Evolutionary conservation across 1,140 invertebrate genomes (phyloP), one percentile per base, ranked within the genome.

Genomic region (Heliconius congener): DNA sequence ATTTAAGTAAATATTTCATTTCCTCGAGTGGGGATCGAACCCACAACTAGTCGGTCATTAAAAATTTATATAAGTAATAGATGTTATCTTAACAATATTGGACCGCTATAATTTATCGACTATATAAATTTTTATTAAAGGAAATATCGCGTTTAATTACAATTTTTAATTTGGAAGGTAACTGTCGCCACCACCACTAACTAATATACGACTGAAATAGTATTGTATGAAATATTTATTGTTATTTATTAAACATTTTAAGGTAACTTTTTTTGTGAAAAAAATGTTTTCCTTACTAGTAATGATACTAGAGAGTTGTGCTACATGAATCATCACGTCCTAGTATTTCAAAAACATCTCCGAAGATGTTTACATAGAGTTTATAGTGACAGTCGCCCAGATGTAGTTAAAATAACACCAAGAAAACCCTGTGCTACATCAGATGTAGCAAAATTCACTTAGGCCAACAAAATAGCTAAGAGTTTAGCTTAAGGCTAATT

Each of bases 401-500:
- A 76, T 77, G 30, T 42, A 72, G n/a, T 72, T 23, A 30, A 39
- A 72, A 72, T 72, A 72, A 9, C 30, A 72, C 60, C n/a, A 18
- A 66, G 60, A 66, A 66, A 66, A 13, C 60, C 9, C 74, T 39
- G 16, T 11, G 34, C 55, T 57, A 57, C 75, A 76, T 71, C 42
- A 23, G 70, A 66, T 50, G 70, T 71, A 46, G 46, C 46, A 71
- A 30, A 71, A 71, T 39, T 37, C 42, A 37, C 66, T 71, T 71
- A 55, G 70, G 70, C 42, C 57, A 42, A 71, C 73, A 52, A 74
- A 74, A 79, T 84, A 85, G 88, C 87, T 91, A 88, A 91, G 87
- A 91, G 87, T 88, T 83, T 85, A 86, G 85, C 87, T 91, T 89
- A 89, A 88, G 83, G 87, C 87, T 91, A 92, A 91, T 93, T 90